Evolutionary conservation across 2,888 invertebrate species (phyloP).

Genomic region (Drosophila borborema): DNA sequence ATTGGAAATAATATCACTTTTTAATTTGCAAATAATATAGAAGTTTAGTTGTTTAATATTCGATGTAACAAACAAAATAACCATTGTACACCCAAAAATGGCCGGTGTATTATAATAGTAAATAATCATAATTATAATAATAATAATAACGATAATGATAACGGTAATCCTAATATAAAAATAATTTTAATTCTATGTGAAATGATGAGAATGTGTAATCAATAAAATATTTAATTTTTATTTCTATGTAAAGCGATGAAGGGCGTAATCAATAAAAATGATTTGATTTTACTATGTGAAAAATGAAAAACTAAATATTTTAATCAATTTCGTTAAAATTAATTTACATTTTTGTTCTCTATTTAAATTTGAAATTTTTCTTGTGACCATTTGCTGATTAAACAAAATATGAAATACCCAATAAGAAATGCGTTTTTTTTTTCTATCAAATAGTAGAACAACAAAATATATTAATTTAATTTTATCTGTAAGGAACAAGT

Average conservation of each 20-base stretch:
- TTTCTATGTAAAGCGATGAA: constrained; percentile 12
- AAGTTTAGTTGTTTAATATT: constrained; percentile 36
- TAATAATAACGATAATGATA: background rate
- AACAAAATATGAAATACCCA: constrained; percentile 1
- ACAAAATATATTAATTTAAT: background rate
- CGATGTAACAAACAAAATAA: constrained; percentile 17
- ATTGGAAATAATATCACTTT: constrained; percentile 42
- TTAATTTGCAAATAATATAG: constrained; percentile 44
- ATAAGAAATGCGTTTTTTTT: background rate
- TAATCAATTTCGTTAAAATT: background rate
- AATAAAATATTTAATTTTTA: constrained; percentile 26
- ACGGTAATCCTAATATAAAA: constrained; percentile 4
- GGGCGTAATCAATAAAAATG: constrained; percentile 5
- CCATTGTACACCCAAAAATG: constrained; percentile 7
- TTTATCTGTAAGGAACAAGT: background rate
- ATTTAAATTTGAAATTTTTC: background rate
- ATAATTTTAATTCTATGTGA: constrained; percentile 28
- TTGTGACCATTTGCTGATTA: background rate
- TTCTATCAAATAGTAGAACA: background rate
- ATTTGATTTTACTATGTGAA: constrained; percentile 5
- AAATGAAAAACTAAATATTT: background rate
- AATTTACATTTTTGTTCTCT: background rate
- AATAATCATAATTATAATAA: background rate
- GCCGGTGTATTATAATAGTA: constrained; percentile 15
- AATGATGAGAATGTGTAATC: constrained; percentile 25